Base-by-base conservation (phyloP, 2,888 invertebrate genomes). In the Zele albiditarsus region DNA sequence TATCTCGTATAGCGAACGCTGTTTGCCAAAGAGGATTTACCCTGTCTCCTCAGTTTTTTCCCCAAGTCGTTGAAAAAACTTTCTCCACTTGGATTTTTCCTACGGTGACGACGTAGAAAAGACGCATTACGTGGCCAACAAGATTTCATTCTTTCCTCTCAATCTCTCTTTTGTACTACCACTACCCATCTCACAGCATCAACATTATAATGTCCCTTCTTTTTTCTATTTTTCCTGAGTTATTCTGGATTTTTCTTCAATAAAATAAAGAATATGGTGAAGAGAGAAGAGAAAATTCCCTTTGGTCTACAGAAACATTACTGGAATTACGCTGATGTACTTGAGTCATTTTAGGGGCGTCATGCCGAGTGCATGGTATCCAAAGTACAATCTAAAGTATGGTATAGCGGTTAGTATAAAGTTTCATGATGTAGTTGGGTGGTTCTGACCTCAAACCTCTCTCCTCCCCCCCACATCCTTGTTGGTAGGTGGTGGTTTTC, bases 11-110 rank as follows among this genome's bases (percentile, higher is more conserved):
- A 3, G 27, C 62, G n/a, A 8, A 46, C 46, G 5, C 46, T 46
- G 62, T 62, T 62, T 62, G 28, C 62, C 62, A 62, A 62, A 62
- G 62, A 62, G 62, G 62, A 62, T 62, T 62, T 31, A 28, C 31
- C 62, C n/a, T 16, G 46, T 46, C 46, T 46, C 16, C 3, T 16
- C 16, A 46, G 46, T 46, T 46, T 38, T 38, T 38, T 14, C 10
- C 42, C 46, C 16, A 4, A 46, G 46, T 46, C 46, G 31, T 27
- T n/a, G 62, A n/a, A 62, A 62, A 62, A 62, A 62, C 27, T 62
- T 62, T 62, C 31, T 62, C 31, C 31, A 46, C 16, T 3, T 4
- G 31, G 31, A 31, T 31, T 62, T 60, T 62, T 31, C 28, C 28
- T n/a, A 16, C 31, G 6, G 62, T 62, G 62, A 62, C 62, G 31